These are phyloP conservation scores for Jordanella pulchra DNA, from an alignment of 2,797 vertebrate species.

Conservation along the genomic window DNA sequence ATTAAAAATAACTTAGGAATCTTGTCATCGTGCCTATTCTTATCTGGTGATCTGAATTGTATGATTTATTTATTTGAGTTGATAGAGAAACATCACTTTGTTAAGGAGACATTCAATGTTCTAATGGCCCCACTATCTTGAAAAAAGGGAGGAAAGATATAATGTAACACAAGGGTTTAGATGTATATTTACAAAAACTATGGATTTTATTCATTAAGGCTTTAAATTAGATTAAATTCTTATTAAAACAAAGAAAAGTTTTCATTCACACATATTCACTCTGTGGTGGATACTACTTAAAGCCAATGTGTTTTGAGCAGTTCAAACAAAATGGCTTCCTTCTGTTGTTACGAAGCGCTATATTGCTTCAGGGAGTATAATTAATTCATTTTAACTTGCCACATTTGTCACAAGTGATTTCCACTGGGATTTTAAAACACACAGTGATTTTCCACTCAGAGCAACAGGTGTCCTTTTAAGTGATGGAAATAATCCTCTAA, in stretches of 20 bases:
- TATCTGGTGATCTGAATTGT: not conserved
- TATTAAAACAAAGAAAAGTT: too few relatives aligned
- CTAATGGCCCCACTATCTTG: not conserved
- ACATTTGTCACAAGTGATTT: conserved; percentile 2
- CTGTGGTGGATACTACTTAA: not conserved
- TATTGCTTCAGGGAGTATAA: not conserved
- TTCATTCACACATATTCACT: not conserved
- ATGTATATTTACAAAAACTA: too few relatives aligned
- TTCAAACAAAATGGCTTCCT: not conserved
- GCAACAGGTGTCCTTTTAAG: not conserved
- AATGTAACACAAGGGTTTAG: too few relatives aligned
- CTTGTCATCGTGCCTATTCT: not conserved
- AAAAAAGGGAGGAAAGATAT: not conserved
- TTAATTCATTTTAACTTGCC: not conserved
- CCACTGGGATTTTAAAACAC: not conserved
- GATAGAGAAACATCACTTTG: not conserved
- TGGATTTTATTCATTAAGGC: too few relatives aligned
- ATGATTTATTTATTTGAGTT: not conserved
- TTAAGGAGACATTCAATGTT: not conserved
- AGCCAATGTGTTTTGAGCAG: not conserved
- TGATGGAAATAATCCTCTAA: not conserved
- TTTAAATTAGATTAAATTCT: too few relatives aligned
- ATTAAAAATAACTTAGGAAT: not conserved
- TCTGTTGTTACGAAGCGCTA: not conserved
- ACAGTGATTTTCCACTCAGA: not conserved